A percentile compares a stretch with the other conserved stretches of the same genome.
These are phyloP conservation scores for Procavia capensis DNA, from an alignment of 2,113 vertebrate genomes.

Conservation along the genomic window DNA sequence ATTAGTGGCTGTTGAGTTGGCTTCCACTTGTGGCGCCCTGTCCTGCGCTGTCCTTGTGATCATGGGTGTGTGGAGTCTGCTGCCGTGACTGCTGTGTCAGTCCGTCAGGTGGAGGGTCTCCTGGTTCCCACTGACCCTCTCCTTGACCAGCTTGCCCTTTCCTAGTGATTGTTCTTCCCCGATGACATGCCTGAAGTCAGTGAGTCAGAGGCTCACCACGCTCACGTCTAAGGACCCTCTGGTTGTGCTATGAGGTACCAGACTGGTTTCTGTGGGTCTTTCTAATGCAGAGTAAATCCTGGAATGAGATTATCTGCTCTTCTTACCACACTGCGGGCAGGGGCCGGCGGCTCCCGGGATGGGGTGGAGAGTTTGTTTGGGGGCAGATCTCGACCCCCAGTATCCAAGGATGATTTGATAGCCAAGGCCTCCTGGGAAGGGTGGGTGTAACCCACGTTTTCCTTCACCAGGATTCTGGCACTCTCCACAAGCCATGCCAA, in stretches of 20 bases:
- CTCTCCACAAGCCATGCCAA: fast-evolving
- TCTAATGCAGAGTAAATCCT: background rate
- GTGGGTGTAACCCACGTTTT: background rate
- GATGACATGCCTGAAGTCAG: background rate
- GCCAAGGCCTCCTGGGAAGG: background rate
- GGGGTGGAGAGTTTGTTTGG: background rate
- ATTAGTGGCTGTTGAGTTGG: no score
- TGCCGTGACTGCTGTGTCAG: no score
- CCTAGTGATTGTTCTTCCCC: background rate
- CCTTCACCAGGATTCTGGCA: background rate
- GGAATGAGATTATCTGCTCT: background rate
- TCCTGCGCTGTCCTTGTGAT: no score
- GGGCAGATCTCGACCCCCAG: background rate
- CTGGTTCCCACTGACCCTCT: background rate
- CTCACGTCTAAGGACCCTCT: background rate
- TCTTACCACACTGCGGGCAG: background rate
- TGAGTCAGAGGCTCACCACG: background rate
- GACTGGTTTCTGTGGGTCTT: no score
- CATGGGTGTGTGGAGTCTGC: no score
- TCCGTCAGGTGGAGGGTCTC: background rate
- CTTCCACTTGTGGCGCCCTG: no score
- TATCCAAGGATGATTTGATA: background rate
- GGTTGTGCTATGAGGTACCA: no score
- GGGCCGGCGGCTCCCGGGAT: no score
- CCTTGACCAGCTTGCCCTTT: background rate